A percentile compares a stretch with the other conserved stretches of the same genome.
These are phyloP conservation scores for Nothoprocta pentlandii DNA, from an alignment of 2,113 vertebrate genomes.

Conservation along the genomic window DNA sequence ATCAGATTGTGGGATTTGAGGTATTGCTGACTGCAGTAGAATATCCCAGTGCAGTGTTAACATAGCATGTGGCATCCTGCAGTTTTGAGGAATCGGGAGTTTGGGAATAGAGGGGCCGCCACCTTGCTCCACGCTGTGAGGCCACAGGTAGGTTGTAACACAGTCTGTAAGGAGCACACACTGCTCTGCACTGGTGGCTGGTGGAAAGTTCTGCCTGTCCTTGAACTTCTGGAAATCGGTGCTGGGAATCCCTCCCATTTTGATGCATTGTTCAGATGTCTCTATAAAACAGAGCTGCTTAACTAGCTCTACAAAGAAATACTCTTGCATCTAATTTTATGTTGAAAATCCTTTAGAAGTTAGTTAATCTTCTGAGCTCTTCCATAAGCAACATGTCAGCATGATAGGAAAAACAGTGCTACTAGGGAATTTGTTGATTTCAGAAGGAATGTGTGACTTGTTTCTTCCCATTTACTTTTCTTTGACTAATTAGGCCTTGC, in stretches of 20 bases:
- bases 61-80: background rate
- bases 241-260: background rate
- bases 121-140: background rate
- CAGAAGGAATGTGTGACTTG: background rate
- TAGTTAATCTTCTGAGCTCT: background rate
- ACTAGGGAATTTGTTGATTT: background rate
- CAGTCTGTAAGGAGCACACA: too few relatives aligned
- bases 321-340: background rate
- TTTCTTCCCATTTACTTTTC: background rate
- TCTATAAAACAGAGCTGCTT: background rate
- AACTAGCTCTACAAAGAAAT: background rate
- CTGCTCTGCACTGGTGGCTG: background rate
- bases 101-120: background rate
- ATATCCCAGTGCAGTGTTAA: rapidly evolving
- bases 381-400: background rate
- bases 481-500: background rate
- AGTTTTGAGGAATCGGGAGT: background rate
- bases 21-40: background rate
- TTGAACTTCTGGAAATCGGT: background rate
- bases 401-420: background rate
- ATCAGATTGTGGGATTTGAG: background rate
- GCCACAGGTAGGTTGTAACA: too few relatives aligned
- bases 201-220: too few relatives aligned
- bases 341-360: rapidly evolving
- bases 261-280: background rate